Evolutionary conservation across 2,888 invertebrate species (phyloP), one percentile per base, ranked within the genome.

Genomic region (Phytoseiulus persimilis): DNA sequence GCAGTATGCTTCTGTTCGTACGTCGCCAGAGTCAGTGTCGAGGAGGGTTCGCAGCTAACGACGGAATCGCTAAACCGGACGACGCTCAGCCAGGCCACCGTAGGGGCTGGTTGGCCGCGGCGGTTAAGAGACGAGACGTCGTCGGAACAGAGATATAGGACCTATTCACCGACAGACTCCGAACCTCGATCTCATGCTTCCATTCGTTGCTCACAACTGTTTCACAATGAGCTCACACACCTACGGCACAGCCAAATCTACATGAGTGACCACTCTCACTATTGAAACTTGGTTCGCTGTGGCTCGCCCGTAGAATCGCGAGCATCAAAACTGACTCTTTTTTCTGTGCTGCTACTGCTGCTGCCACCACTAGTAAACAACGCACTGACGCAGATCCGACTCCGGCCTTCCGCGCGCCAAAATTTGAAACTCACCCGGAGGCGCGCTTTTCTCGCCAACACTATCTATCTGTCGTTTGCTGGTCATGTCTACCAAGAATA

Each of bases 51-150:
- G 9, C 65, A 65, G 2, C 65, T 65, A 65, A 65, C 23, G 65
- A 65, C 65, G 23, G 65, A 65, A 28, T 65, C 18, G 65, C 65
- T 65, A 23, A 65, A 65, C 65, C 65, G 65, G 65, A 23, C 65
- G 65, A 65, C 18, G 65, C 23, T 65, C 65, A 65, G 65, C 65
- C 65, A 65, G 65, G 65, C 65, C 65, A 65, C 65, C 65, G 65
- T 65, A 65, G 65, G 65, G 65, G 65, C 65, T 65, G 65, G 65
- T 65, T 65, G 65, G 65, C 65, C 65, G 65, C 65, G 65, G 65
- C 65, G 65, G 65, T 65, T 65, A 18, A 65, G 65, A 65, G 65
- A 65, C 65, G 65, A 65, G 28, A 65, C 65, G 65, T 65, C 65
- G 65, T 65, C 65, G 65, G 65, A 65, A 65, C 65, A 65, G 65